Evolutionary conservation across 2,113 vertebrate species (phyloP).

Genomic region (Cephalopholis sonnerati): DNA sequence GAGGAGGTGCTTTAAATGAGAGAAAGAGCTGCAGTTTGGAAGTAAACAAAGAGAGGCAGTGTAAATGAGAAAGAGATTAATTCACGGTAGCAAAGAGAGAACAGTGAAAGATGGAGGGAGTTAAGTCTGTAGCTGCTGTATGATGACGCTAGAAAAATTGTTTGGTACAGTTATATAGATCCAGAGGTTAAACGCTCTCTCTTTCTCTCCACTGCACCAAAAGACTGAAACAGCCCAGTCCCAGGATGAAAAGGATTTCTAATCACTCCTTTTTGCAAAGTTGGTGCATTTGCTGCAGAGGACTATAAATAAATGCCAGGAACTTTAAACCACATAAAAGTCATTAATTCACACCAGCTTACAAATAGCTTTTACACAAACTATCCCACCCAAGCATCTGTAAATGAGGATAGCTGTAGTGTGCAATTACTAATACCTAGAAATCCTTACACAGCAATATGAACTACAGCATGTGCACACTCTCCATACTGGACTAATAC

Average conservation of each 20-base stretch:
- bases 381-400: background rate
- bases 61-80: background rate
- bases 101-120: background rate
- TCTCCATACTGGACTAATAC: background rate
- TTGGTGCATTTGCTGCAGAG: background rate
- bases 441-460: background rate
- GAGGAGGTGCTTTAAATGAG: background rate
- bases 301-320: background rate
- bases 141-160: background rate
- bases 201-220: no score
- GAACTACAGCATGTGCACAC: background rate
- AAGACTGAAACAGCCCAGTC: background rate
- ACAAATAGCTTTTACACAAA: background rate
- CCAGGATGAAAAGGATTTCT: no score
- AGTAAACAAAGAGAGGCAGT: background rate
- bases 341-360: background rate
- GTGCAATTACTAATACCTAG: background rate
- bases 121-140: no score
- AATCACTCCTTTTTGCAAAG: background rate
- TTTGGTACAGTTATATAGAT: background rate
- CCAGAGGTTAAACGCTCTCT: background rate
- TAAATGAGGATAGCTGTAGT: background rate
- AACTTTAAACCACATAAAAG: background rate
- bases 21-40: background rate
- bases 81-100: background rate